Evolutionary conservation across 2,888 invertebrate genomes (phyloP).

Genomic region (Polydesmus complanatus): DNA sequence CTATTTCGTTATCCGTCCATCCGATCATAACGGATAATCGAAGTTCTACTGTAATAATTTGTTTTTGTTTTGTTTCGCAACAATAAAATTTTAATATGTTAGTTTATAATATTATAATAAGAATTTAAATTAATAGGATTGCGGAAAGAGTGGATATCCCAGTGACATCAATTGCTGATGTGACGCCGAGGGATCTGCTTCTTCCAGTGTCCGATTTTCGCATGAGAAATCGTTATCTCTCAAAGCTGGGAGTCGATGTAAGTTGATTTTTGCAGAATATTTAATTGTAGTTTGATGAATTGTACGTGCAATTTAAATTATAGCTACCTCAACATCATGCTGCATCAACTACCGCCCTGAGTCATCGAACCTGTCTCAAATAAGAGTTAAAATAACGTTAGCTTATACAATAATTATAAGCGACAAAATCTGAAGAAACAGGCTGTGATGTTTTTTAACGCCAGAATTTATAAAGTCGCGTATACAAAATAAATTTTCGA

Average conservation of each 20-base stretch:
- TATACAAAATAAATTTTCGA: too few species aligned
- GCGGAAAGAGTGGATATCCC: constrained; percentile 39
- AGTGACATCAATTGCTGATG: constrained; percentile 37
- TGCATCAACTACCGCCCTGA: neutral
- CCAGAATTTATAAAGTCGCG: too few species aligned
- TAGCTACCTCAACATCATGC: neutral
- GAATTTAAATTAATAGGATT: constrained; percentile 31
- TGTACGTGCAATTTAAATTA: too few species aligned
- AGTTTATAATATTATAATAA: too few species aligned
- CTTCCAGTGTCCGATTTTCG: constrained; percentile 43
- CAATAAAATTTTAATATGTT: too few species aligned
- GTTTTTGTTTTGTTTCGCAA: too few species aligned
- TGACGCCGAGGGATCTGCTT: constrained; percentile 37
- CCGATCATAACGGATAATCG: too few species aligned
- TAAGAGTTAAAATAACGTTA: too few species aligned
- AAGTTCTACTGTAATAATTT: too few species aligned
- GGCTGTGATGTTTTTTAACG: neutral
- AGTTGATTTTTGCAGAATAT: constrained; percentile 4
- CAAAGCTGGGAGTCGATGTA: constrained; percentile 45
- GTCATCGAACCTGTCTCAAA: neutral
- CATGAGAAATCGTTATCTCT: constrained; percentile 46
- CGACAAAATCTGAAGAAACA: too few species aligned
- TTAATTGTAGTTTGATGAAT: constrained; percentile 26
- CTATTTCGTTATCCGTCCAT: too few species aligned
- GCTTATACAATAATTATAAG: too few species aligned